A percentile compares a stretch with the other conserved stretches of the same genome.
Evolutionary conservation across 2,888 invertebrate genomes (phyloP).

Genomic region (Hypercompe scribonia): DNA sequence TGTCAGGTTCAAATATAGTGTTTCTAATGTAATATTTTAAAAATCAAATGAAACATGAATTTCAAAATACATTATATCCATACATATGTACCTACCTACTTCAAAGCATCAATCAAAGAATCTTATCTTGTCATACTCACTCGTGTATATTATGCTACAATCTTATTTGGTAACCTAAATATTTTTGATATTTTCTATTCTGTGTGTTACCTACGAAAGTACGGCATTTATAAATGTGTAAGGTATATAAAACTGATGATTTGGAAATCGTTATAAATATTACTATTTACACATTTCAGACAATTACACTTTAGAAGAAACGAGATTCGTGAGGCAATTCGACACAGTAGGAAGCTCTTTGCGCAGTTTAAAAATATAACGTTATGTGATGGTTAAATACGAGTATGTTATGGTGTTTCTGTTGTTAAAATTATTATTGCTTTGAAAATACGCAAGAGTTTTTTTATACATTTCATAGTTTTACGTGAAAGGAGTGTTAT

Average conservation of each 20-base stretch:
- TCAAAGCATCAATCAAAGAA: background rate
- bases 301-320: no score
- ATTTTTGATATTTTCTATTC: background rate
- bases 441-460: background rate
- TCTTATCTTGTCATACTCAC: background rate
- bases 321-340: background rate
- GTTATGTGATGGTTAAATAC: background rate
- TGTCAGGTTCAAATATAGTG: no score
- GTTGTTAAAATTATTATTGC: background rate
- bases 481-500: background rate
- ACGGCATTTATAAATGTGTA: no score
- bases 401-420: background rate
- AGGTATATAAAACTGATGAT: no score
- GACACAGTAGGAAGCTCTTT: background rate
- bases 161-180: background rate
- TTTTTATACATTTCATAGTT: background rate
- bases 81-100: background rate
- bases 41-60: background rate
- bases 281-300: background rate
- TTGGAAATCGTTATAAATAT: background rate
- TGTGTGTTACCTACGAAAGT: background rate
- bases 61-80: background rate
- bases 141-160: background rate
- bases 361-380: background rate
- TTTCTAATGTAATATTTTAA: no score